These are phyloP conservation scores for Harpagoxenus sublaevis DNA, from an alignment of 2,888 invertebrate genomes.

Conservation along the genomic window DNA sequence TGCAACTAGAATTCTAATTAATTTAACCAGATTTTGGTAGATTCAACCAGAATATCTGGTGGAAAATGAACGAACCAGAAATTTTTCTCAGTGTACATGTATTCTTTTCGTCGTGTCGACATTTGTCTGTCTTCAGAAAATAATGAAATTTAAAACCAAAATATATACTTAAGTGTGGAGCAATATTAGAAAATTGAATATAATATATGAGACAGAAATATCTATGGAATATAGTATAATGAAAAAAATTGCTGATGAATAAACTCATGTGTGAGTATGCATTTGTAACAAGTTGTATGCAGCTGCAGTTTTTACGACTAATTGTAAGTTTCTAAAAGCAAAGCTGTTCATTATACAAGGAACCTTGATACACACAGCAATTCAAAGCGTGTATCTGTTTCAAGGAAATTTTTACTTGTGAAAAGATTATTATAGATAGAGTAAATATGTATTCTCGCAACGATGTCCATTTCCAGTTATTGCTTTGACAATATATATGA, in stretches of 20 bases:
- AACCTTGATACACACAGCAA: background rate
- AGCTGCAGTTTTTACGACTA: background rate
- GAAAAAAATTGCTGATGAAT: background rate
- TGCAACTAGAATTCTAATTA: no score
- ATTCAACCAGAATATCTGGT: no score
- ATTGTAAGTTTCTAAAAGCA: background rate
- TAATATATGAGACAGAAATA: background rate
- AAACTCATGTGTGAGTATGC: background rate
- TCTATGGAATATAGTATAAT: background rate
- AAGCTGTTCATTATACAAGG: background rate
- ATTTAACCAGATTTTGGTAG: no score
- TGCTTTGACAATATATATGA: background rate
- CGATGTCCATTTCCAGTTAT: background rate
- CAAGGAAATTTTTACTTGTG: background rate
- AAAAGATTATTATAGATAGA: background rate
- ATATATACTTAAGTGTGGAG: background rate
- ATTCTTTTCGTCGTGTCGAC: background rate
- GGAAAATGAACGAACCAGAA: no score
- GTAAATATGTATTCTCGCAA: background rate
- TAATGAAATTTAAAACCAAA: background rate
- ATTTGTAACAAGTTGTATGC: background rate
- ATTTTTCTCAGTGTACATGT: no score
- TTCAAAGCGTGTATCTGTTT: slow-evolving; percentile 1
- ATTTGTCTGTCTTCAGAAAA: background rate
- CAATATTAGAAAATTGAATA: background rate